A percentile compares a stretch with the other conserved stretches of the same genome.
Evolutionary conservation across 2,113 vertebrate species (phyloP).

Genomic region (Mesitornis unicolor): DNA sequence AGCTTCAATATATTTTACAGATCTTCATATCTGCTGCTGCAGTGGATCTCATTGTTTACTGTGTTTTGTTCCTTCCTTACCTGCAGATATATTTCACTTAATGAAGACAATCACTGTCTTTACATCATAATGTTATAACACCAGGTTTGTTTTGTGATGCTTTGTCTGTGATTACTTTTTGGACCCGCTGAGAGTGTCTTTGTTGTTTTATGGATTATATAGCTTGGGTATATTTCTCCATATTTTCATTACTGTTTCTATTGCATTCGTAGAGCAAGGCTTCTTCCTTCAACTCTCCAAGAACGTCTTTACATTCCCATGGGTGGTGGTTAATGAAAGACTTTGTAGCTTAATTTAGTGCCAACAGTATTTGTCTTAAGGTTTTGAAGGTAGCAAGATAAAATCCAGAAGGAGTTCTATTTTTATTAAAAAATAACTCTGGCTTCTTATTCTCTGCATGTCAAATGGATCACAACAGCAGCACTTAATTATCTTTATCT

Average conservation of each 20-base stretch:
- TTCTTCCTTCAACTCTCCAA: constrained; percentile 3
- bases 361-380: constrained; percentile 35
- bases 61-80: background rate
- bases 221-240: background rate
- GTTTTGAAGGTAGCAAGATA: constrained; percentile 24
- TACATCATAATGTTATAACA: background rate
- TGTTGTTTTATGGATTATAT: constrained; percentile 13
- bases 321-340: constrained; percentile 52
- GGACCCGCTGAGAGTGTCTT: background rate
- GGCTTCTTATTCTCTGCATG: constrained; percentile 13
- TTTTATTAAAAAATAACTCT: constrained; percentile 62
- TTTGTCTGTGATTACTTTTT: background rate
- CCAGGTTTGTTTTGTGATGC: background rate
- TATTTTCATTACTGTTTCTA: background rate
- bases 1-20: background rate
- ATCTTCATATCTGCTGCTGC: background rate
- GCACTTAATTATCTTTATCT: constrained; percentile 57
- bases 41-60: background rate
- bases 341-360: constrained; percentile 52
- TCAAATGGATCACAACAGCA: constrained; percentile 46
- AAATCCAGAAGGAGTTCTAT: constrained; percentile 49
- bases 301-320: constrained; percentile 6
- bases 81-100: background rate
- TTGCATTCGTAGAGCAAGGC: background rate
- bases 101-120: background rate